phyloP scores from a whole-genome alignment of 2,113 vertebrate genomes.

The Notothenia rossii region DNA sequence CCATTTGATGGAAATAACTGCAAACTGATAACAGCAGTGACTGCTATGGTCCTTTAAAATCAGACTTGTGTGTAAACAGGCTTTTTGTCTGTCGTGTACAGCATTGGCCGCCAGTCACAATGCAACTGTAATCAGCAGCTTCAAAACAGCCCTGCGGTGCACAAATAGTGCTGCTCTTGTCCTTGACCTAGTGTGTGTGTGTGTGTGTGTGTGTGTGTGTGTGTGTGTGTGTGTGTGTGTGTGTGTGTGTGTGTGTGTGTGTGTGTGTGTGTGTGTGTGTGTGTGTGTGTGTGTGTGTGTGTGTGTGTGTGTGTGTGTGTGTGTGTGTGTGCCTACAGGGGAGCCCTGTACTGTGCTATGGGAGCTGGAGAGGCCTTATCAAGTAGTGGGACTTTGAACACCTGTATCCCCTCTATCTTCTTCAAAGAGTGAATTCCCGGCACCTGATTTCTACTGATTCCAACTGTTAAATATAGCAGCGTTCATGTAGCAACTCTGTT shows the following conservation, averaged over 20 bases:
- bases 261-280: no score
- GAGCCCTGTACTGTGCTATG: constrained; percentile 58
- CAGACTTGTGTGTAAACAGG: constrained; percentile 20
- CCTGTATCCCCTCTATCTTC: constrained; percentile 77
- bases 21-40: no score
- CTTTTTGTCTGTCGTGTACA: not conserved
- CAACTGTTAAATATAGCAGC: constrained; percentile 46
- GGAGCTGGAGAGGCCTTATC: constrained; percentile 66
- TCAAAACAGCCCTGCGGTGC: constrained; percentile 39
- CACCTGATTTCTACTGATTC: constrained; percentile 22
- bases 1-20: no score
- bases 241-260: no score
- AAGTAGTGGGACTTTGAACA: constrained; percentile 87
- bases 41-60: no score
- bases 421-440: constrained; percentile 61
- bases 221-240: no score
- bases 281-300: no score
- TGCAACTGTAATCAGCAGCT: constrained; percentile 8
- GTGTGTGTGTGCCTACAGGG: no score
- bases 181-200: constrained; percentile 74
- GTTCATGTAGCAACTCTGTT: constrained; percentile 49
- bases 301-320: no score
- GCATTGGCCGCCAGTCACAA: not conserved
- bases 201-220: constrained; percentile 17
- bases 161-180: constrained; percentile 45